Base-by-base conservation (phyloP, 1,140 invertebrate species). In the Penaeus chinensis region DNA sequence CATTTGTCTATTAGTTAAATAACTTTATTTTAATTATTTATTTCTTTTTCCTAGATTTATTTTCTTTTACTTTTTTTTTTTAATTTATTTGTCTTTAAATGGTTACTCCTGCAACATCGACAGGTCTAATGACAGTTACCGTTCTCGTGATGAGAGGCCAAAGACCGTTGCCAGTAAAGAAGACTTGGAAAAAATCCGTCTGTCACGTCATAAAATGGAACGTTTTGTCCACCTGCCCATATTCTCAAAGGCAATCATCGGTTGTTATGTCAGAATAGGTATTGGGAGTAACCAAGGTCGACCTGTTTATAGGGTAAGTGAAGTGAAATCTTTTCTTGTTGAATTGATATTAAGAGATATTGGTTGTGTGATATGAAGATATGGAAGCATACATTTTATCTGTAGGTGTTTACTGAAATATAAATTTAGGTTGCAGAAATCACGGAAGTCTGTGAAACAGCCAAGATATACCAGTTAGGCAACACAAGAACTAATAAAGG, bases 221-320 rank as follows among this genome's bases (percentile, higher is more conserved):
- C 95, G 93, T 93, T 94, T 99, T 92, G 97, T 99, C 24, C 98
- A 99, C 93, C 93, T 99, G 90, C 99, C 99, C 22, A 99, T 99
- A 92, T 99, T 99, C 91, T 95, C 95, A 89, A 94, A 96, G 74
- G 96, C 98, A 5, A 97, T 97, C 2, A 94, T 94, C 89, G 98
- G 98, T 47, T 99, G 97, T 92, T 99, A 97, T 93, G 98, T 99
- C 0, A 94, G 98, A 42, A 97, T 99, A 91, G 97, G 98, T 37
- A 99, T 99, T 91, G 99, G 98, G 0, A 96, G 98, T 92, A 95
- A 93, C 90, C 92, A 96, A 91, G 95, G 96, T 11, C 94, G 95
- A 91, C 95, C 98, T 27, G 91, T 91, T 88, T 92, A 91, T 77
- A 91, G 95, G 93, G 93, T 99, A 66, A 71, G 89, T 89, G 1